Base-by-base conservation (phyloP, 2,888 invertebrate genomes). In the Odontocerum albicorne region DNA sequence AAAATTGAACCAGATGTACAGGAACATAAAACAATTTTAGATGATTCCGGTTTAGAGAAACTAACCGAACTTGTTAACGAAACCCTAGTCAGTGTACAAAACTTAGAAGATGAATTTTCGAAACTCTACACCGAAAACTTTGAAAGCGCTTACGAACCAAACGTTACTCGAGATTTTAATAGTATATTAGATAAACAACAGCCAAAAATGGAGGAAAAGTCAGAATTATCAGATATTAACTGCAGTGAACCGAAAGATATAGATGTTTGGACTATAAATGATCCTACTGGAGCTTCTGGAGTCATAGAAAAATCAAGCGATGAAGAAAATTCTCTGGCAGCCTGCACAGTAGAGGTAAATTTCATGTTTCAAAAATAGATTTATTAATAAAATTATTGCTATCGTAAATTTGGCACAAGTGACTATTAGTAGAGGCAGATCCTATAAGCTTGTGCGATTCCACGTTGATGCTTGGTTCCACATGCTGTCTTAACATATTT, bases 351-450 rank as follows among this genome's bases (percentile, higher is more conserved):
- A 21, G 51, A 51, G 51, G 51, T 51, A 51, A 43, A 32, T 20
- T 40, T 40, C 31, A 20, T 40, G 15, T 15, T n/a, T 13, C 35
- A n/a, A 39, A 39, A 49, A 38, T 49, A 40, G 22, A 49, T 12
- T 17, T 7, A 16, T 32, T 38, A 42, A 39, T 50, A 40, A 42
- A 33, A 17, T 17, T 42, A 27, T 51, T 44, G 35, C 35, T n/a
- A 35, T 43, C 21, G 36, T 51, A 44, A 44, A 43, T 51, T 51
- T 51, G 51, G 51, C 51, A 51, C 43, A 36, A 20, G 22, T 16
- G 12, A 8, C 46, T 20, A 12, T 13, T 7, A 12, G 35, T 35
- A 27, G 35, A 27, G 27, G 27, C 27, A 27, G 27, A 27, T 27
- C 10, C 10, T 27, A 10, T 10, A 27, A n/a, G n/a, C n/a, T n/a